A percentile compares a stretch with the other conserved stretches of the same genome.
Conservation (phyloP, 2,113 vertebrate genomes). For the Noturus placidus region DNA sequence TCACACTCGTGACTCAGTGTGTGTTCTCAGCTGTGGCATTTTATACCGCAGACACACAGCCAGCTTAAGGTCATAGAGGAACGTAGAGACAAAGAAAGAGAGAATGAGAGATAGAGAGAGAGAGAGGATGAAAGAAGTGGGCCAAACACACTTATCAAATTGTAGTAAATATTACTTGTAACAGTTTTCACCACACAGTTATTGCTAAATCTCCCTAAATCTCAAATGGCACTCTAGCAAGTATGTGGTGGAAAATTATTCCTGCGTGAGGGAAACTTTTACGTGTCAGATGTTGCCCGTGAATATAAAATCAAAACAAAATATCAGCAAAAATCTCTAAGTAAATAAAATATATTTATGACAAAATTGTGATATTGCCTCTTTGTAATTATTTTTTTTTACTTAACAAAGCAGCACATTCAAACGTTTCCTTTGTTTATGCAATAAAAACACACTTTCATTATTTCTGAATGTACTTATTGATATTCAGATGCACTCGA, state of each 20-base stretch:
- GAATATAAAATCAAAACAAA: not conserved
- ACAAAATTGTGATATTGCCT: not conserved
- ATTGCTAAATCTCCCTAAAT: not conserved
- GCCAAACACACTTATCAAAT: not conserved
- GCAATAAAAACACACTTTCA: not conserved
- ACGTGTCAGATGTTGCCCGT: not conserved
- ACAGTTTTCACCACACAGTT: not conserved
- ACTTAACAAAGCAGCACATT: too few relatives aligned
- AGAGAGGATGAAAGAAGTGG: not conserved
- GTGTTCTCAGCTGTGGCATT: conserved; percentile 12
- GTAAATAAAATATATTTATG: not conserved
- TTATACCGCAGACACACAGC: not conserved
- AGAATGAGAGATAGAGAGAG: too few relatives aligned
- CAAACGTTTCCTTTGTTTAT: too few relatives aligned
- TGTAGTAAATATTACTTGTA: not conserved
- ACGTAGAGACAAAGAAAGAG: not conserved
- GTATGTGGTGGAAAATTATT: not conserved
- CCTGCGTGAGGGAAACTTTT: not conserved
- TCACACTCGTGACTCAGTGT: not conserved
- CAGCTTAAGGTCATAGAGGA: not conserved
- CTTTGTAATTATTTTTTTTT: not conserved
- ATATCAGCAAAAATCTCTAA: not conserved
- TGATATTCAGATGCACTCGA: not conserved
- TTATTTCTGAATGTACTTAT: not conserved
- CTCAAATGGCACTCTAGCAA: not conserved